Conservation (phyloP, 92 coral and sea anemone species). For the Phenganax stokvisi region DNA sequence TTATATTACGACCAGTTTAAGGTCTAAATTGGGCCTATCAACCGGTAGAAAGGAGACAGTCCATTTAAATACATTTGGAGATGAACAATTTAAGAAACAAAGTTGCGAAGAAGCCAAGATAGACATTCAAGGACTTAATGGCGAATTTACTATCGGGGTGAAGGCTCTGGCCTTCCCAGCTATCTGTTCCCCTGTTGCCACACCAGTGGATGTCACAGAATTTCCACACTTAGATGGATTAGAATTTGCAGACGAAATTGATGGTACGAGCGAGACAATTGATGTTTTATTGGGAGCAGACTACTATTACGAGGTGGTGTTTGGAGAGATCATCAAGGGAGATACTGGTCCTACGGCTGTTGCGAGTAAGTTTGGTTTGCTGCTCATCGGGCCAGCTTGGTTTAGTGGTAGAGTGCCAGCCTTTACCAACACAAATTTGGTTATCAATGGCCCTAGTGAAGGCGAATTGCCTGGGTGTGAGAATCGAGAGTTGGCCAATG, state of each 20-base stretch:
- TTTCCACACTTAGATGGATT: constrained; percentile 4
- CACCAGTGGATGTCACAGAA: not conserved
- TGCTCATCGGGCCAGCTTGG: constrained; percentile 19
- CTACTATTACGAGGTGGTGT: constrained; percentile 51
- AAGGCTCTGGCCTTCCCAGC: constrained; percentile 43
- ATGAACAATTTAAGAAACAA: constrained; percentile 31
- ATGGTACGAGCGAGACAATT: constrained; percentile 29
- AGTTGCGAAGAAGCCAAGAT: constrained; percentile 31
- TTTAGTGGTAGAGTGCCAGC: not conserved
- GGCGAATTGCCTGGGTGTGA: constrained; percentile 8
- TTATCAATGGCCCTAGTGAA: constrained; percentile 21
- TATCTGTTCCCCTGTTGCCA: constrained; percentile 39
- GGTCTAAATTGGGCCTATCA: not conserved
- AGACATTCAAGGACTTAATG: constrained; percentile 30
- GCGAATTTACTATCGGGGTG: constrained; percentile 10
- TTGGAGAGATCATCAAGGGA: constrained; percentile 40
- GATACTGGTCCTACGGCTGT: constrained; percentile 41
- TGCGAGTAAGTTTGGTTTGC: constrained; percentile 28
- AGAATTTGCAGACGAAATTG: constrained; percentile 47
- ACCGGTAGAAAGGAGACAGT: constrained; percentile 30
- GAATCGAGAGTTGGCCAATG: constrained; percentile 27
- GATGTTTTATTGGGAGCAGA: constrained; percentile 52
- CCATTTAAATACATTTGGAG: constrained; percentile 47
- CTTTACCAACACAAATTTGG: constrained; percentile 8
- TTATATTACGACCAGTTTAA: constrained; percentile 2